These are phyloP conservation scores for Molanna angustata DNA, from an alignment of 2,888 invertebrate species.

Conservation along the genomic window DNA sequence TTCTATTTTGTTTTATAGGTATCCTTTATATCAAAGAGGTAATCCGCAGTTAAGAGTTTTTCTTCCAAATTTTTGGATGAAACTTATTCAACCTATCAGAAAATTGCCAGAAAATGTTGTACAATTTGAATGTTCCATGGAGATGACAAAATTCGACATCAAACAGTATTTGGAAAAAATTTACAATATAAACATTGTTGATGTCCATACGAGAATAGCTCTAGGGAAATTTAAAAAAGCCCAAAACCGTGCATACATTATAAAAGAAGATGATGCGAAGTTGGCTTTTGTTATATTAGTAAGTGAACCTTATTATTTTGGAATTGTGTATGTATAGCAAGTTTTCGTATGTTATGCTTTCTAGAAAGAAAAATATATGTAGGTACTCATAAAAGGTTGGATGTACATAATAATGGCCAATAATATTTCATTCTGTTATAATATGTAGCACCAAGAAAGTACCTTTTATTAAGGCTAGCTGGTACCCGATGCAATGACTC, in stretches of 20 bases:
- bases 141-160: slow-evolving; percentile 91
- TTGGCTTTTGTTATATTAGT: slow-evolving; percentile 78
- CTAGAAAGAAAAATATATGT: too few relatives aligned
- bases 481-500: too few relatives aligned
- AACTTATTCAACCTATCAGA: slow-evolving; percentile 69
- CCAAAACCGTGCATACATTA: slow-evolving; percentile 59
- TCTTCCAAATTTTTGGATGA: slow-evolving; percentile 97
- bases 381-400: too few relatives aligned
- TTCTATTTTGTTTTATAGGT: slow-evolving; percentile 62
- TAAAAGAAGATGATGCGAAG: slow-evolving; percentile 82
- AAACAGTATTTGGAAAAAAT: slow-evolving; percentile 95
- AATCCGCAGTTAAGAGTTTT: slow-evolving; percentile 93
- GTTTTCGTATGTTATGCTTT: too few relatives aligned
- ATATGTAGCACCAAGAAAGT: too few relatives aligned
- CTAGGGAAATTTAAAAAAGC: slow-evolving; percentile 66
- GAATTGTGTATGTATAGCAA: too few relatives aligned
- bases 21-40: slow-evolving; percentile 87
- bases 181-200: slow-evolving; percentile 78
- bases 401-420: too few relatives aligned
- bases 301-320: slow-evolving; percentile 38
- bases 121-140: slow-evolving; percentile 85
- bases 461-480: too few relatives aligned
- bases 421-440: too few relatives aligned
- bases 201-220: slow-evolving; percentile 73
- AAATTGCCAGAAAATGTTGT: slow-evolving; percentile 77